Base-by-base conservation (phyloP, 2,888 invertebrate species). In the Brassicogethes aeneus region DNA sequence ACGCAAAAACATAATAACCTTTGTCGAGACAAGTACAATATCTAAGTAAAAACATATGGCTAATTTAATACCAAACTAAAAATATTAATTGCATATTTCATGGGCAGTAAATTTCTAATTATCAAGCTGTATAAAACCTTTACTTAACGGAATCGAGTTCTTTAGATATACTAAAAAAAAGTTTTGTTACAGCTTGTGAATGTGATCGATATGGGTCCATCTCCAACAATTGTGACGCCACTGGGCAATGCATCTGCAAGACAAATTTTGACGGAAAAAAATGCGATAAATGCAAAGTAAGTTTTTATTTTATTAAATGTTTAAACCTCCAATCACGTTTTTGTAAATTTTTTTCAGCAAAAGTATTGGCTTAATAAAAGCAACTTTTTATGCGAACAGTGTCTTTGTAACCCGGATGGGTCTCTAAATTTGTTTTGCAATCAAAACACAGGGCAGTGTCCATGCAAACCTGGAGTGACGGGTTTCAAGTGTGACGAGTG, bases 331-430 rank as follows among this genome's bases (percentile, higher is more conserved):
- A n/a, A n/a, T n/a, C n/a, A n/a, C n/a, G n/a, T n/a, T n/a, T n/a
- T n/a, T n/a, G n/a, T n/a, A n/a, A n/a, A n/a, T n/a, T n/a, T n/a
- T n/a, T n/a, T 55, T 12, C 60, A 83, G 79, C 72, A 74, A 50
- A 85, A 85, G 5, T 82, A 79, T 66, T 90, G 89, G 85, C n/a
- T n/a, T n/a, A n/a, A n/a, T n/a, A 88, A 88, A 47, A 66, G 85
- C 31, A 23, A 23, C 23, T 23, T 10, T 23, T 23, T 10, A 10
- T 95, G 96, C 62, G 70, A 76, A 34, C 74, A 79, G n/a, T 97
- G 97, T 65, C 75, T 77, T 41, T 96, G 96, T 69, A 79, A 86
- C 64, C 56, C 71, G 0, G 68, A 77, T 14, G 89, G 88, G 7
- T 78, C 86, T 1, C 17, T 39, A 14, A 71, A 75, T 50, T 74